phyloP scores from a whole-genome alignment of 2,888 invertebrate genomes.

The Drosophila greeni region DNA sequence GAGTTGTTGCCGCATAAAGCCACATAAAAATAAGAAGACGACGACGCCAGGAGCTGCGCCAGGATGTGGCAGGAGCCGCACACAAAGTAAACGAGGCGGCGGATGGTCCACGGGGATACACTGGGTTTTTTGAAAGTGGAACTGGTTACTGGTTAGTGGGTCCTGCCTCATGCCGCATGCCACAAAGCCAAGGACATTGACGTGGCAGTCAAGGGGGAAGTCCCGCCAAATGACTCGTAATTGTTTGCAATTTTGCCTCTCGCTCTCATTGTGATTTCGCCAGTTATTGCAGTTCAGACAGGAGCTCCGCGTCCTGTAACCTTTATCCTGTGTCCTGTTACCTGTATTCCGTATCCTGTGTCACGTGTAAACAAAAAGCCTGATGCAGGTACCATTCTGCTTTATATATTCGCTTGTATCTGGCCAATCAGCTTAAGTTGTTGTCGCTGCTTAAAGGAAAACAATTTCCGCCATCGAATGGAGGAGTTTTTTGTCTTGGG shows the following conservation, averaged over 20 bases:
- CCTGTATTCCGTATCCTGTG: background rate
- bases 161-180: constrained; percentile 6
- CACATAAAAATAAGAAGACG: constrained; percentile 59
- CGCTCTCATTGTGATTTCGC: constrained; percentile 6
- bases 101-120: constrained; percentile 14
- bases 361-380: constrained; percentile 2
- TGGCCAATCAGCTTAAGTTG: constrained; percentile 12
- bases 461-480: constrained; percentile 3
- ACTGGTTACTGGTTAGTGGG: background rate
- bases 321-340: too few relatives aligned
- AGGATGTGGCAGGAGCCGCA: constrained; percentile 46
- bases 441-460: constrained; percentile 3
- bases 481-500: too few relatives aligned
- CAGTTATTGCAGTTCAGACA: constrained; percentile 6
- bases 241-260: constrained; percentile 29
- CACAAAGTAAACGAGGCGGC: constrained; percentile 57
- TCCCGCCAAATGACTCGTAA: constrained; percentile 29
- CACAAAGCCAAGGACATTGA: constrained; percentile 47
- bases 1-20: constrained; percentile 54
- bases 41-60: constrained; percentile 24
- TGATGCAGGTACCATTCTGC: background rate
- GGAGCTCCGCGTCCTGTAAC: background rate
- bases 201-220: constrained; percentile 23
- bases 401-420: background rate
- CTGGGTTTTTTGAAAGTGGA: background rate